Evolutionary conservation across 2,113 vertebrate species (phyloP).

Genomic region (Chamaetylas fuelleborni): DNA sequence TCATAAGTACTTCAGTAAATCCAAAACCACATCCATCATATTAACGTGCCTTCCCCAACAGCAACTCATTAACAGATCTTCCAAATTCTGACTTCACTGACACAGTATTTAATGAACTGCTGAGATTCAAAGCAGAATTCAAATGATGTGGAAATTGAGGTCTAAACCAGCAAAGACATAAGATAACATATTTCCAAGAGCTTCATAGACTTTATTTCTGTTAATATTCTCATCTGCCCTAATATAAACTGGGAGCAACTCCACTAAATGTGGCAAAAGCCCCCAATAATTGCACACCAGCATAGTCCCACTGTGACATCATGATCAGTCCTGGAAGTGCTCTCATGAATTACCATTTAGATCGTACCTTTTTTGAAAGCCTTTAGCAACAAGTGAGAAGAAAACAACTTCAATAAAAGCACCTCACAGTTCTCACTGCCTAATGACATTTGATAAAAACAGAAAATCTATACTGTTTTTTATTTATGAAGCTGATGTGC

Average conservation of each 20-base stretch:
- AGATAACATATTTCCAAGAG: not conserved
- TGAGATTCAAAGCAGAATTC: constrained; percentile 28
- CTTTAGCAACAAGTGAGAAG: not conserved
- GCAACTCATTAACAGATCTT: not conserved
- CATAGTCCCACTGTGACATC: not conserved
- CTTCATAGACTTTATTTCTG: not conserved
- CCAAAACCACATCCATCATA: not conserved
- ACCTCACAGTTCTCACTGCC: not conserved
- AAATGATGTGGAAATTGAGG: not conserved
- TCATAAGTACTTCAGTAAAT: not conserved
- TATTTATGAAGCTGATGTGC: not conserved
- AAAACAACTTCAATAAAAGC: not conserved
- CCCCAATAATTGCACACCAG: not conserved
- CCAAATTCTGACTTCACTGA: not conserved
- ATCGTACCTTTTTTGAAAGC: not conserved
- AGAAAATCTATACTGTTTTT: not conserved
- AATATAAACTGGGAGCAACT: not conserved
- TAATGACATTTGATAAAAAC: not conserved
- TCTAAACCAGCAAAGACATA: not conserved
- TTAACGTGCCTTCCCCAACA: not conserved
- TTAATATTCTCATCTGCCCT: not conserved
- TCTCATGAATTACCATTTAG: not conserved
- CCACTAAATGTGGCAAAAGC: not conserved
- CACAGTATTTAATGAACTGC: not conserved
- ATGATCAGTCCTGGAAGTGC: not conserved